A percentile compares a stretch with the other conserved stretches of the same genome.
These are phyloP conservation scores for Tyto alba DNA, from an alignment of 2,113 vertebrate genomes.

Conservation along the genomic window DNA sequence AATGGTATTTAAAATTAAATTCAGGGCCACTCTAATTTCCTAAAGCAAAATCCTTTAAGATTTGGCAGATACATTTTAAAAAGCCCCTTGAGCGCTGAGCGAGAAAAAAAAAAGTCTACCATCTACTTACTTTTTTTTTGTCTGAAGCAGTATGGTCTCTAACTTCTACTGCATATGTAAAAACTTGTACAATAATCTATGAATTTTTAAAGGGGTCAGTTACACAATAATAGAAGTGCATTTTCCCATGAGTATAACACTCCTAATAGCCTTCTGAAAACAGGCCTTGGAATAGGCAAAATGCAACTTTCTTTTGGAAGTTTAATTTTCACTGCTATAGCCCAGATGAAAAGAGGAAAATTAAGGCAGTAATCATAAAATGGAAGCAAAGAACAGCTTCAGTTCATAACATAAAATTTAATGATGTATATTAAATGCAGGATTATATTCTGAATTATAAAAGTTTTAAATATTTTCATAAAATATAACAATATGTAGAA, in stretches of 20 bases:
- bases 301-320: not conserved
- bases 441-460: not conserved
- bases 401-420: not conserved
- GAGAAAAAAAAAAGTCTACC: not conserved
- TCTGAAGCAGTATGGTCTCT: not conserved
- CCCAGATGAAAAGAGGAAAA: not conserved
- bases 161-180: constrained; percentile 22
- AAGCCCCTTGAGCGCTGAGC: not conserved
- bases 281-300: not conserved
- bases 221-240: not conserved
- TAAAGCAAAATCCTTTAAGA: constrained; percentile 16
- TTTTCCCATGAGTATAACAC: not conserved
- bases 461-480: not conserved
- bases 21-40: constrained; percentile 9
- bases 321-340: not conserved
- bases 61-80: not conserved
- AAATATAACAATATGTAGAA: not conserved
- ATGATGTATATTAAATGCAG: not conserved
- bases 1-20: constrained; percentile 16
- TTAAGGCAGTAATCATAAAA: not conserved
- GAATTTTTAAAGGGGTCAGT: constrained; percentile 37
- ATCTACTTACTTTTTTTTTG: not conserved
- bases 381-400: not conserved
- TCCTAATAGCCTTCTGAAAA: not conserved
- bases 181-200: constrained; percentile 1